Conservation (phyloP, 1,140 invertebrate species). For the Portunus trituberculatus region DNA sequence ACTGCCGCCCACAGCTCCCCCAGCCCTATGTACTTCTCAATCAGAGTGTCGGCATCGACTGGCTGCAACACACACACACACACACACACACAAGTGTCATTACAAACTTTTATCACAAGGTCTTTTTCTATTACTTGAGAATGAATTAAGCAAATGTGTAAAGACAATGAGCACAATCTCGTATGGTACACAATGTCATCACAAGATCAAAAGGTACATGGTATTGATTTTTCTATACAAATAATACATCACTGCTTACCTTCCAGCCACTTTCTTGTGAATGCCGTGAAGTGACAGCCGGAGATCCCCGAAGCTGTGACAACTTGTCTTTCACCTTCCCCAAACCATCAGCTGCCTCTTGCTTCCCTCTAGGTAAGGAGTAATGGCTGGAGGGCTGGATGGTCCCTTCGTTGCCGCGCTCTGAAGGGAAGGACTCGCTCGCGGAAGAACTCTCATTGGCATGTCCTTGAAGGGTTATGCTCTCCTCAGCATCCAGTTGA, state of each 20-base stretch:
- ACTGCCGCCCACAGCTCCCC: slow-evolving; percentile 64
- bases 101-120: not conserved
- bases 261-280: not conserved
- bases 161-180: no score
- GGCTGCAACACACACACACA: not conserved
- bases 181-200: no score
- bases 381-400: not conserved
- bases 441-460: slow-evolving; percentile 18
- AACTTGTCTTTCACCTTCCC: not conserved
- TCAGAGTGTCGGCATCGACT: not conserved
- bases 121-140: no score
- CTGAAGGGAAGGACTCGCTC: not conserved
- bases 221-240: no score
- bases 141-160: no score
- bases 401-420: not conserved
- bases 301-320: not conserved
- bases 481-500: not conserved
- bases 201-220: no score
- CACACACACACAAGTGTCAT: not conserved
- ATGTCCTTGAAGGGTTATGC: not conserved
- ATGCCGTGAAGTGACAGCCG: not conserved
- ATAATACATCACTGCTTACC: not conserved
- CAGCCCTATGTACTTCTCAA: slow-evolving; percentile 45
- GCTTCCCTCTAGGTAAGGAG: not conserved
- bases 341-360: not conserved